Evolutionary conservation across 2,113 vertebrate genomes (phyloP).

Genomic region (Nyctibius bracteatus): DNA sequence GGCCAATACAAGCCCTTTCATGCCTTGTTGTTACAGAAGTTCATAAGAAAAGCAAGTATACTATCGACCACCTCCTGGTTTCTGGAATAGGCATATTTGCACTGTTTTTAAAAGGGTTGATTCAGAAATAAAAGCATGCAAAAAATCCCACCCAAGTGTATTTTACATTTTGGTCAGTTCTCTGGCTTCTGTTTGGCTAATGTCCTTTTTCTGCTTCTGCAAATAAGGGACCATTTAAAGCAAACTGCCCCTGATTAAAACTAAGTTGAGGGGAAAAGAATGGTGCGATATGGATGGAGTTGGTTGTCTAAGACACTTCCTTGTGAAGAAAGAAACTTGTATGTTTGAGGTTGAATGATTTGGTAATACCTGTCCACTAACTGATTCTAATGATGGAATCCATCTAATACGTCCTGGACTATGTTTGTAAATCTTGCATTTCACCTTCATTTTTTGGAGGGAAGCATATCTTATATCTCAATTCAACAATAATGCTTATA

Average conservation of each 20-base stretch:
- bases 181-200: not conserved
- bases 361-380: not conserved
- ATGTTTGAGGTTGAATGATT: not conserved
- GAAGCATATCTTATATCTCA: not conserved
- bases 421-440: not conserved
- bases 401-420: not conserved
- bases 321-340: not conserved
- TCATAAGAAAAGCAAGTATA: not conserved
- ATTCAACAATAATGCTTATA: not conserved
- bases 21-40: not conserved
- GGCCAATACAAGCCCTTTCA: not conserved
- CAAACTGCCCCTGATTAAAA: not conserved
- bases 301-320: not conserved
- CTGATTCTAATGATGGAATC: not conserved
- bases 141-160: not conserved
- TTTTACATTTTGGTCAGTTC: not conserved
- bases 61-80: not conserved
- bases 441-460: not conserved
- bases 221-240: not conserved
- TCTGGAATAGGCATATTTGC: not conserved
- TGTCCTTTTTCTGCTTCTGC: not conserved
- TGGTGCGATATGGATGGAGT: fast-evolving
- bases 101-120: not conserved
- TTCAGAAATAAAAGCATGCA: not conserved
- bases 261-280: not conserved